phyloP scores from a whole-genome alignment of 2,113 vertebrate genomes.

The Diglossa brunneiventris region DNA sequence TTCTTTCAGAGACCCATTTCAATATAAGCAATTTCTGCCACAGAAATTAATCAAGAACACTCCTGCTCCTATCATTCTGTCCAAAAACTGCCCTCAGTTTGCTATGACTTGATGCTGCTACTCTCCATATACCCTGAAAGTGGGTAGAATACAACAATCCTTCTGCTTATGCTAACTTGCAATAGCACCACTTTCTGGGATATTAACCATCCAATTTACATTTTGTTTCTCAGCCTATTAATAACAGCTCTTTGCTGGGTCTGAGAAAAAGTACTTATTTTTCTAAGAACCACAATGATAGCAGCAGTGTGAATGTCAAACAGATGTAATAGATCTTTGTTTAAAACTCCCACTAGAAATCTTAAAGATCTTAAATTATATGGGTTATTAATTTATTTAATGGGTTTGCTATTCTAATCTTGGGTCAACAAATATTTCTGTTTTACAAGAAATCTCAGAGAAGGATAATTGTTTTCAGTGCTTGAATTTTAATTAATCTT shows the following conservation, averaged over 20 bases:
- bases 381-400: slow-evolving; percentile 29
- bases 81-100: neutral
- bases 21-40: neutral
- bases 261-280: neutral
- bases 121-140: neutral
- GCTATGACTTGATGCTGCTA: neutral
- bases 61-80: neutral
- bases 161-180: neutral
- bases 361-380: slow-evolving; percentile 13
- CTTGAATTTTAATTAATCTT: slow-evolving; percentile 23
- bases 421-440: slow-evolving; percentile 22
- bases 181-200: neutral
- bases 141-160: neutral
- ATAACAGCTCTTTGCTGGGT: neutral
- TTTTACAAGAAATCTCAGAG: neutral
- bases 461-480: neutral
- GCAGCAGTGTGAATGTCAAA: neutral
- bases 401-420: neutral
- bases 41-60: neutral
- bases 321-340: neutral
- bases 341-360: slow-evolving; percentile 34
- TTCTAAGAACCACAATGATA: neutral
- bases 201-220: neutral
- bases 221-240: neutral
- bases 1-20: neutral